Evolutionary conservation across 2,888 invertebrate species (phyloP), one percentile per base, ranked within the genome.

Genomic region (Harpalus rufipes): DNA sequence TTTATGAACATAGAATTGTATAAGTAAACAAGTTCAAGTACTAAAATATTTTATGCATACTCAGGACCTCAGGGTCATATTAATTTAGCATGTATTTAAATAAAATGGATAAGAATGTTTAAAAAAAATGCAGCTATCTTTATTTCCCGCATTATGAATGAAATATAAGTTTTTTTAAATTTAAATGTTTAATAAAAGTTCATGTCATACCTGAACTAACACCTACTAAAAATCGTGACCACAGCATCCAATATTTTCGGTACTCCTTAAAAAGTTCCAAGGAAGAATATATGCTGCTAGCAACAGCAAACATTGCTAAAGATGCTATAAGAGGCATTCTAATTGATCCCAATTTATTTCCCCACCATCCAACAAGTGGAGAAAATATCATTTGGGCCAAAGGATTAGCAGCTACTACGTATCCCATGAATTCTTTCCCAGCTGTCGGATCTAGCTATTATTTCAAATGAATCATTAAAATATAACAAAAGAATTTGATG

Each of bases 321-420:
- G 96, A 95, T 85, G 93, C 90, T 72, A 96, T 91, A 79, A 97
- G 91, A 0, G 97, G 97, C 84, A 94, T 89, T 85, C 96, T 93
- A 87, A 96, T 95, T 0, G 94, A 93, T 79, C 94, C 94, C 32
- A 95, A 91, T 89, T 93, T 94, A 90, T 97, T 97, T 79, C 96
- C 95, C 96, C 97, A 96, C 94, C 95, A 95, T 61, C 97, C 97
- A 87, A 96, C 93, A 86, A 97, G 90, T 1, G 97, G 97, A 18
- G 97, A 97, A 90, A 96, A 96, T 85, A 97, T 89, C 94, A 97
- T 95, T 92, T 97, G 97, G 0, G 96, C 97, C 86, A 97, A 92
- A 12, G 97, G 97, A 92, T 97, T 96, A 32, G 96, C 96, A 51
- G 96, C 97, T 79, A 97, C 96, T 78, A 96, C 94, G 88, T 95